Evolutionary conservation across 1,140 invertebrate species (phyloP).

Genomic region (Orchesella cincta): DNA sequence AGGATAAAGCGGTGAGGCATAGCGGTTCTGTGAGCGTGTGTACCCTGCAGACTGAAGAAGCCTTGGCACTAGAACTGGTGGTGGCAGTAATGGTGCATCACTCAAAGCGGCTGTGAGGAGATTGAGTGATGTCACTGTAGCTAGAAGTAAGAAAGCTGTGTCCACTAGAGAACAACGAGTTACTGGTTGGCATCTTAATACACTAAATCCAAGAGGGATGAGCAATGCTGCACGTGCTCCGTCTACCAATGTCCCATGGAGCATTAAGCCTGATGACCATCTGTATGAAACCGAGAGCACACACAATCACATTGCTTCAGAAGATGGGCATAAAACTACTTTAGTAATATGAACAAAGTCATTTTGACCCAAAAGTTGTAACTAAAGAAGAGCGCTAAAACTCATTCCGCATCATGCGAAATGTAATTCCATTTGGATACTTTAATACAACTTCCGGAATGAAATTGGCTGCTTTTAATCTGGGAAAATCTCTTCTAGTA

Average conservation of each 20-base stretch:
- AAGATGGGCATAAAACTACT: background rate
- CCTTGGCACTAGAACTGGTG: slow-evolving; percentile 48
- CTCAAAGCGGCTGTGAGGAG: slow-evolving; percentile 63
- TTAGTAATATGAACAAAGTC: background rate
- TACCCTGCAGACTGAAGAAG: slow-evolving; percentile 47
- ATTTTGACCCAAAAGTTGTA: background rate
- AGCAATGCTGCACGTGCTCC: slow-evolving; percentile 77
- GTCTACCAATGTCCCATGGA: slow-evolving; percentile 83
- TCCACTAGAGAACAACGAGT: slow-evolving; percentile 86
- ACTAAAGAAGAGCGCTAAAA: background rate
- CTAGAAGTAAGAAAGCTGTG: slow-evolving; percentile 82
- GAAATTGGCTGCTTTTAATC: slow-evolving; percentile 20
- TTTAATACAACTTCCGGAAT: slow-evolving; percentile 18
- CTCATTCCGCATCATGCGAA: slow-evolving; percentile 8
- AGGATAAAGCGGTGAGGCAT: slow-evolving; percentile 50
- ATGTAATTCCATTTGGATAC: slow-evolving; percentile 17
- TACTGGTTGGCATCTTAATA: slow-evolving; percentile 78
- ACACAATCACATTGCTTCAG: background rate
- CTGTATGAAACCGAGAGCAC: slow-evolving; percentile 58
- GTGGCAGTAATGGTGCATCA: slow-evolving; percentile 49
- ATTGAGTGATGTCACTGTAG: slow-evolving; percentile 87
- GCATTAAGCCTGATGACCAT: slow-evolving; percentile 83
- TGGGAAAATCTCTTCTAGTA: background rate
- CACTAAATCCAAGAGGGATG: slow-evolving; percentile 76
- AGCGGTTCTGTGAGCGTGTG: slow-evolving; percentile 36